Evolutionary conservation across 2,113 vertebrate genomes (phyloP).

Genomic region (Atrichornis clamosus): DNA sequence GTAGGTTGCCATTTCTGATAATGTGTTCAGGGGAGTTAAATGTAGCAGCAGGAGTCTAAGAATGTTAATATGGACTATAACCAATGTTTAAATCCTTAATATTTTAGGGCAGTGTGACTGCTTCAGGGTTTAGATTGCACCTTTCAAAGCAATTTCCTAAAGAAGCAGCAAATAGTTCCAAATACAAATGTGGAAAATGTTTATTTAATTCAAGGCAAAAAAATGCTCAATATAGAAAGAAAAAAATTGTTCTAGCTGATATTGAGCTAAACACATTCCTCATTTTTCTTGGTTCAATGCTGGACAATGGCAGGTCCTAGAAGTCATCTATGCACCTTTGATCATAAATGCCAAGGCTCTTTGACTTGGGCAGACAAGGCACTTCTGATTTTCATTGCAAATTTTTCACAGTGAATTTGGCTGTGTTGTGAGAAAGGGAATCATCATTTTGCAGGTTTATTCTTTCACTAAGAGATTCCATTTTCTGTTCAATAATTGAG

Average conservation of each 20-base stretch:
- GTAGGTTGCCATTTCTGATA: background rate
- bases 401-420: background rate
- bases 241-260: background rate
- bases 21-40: background rate
- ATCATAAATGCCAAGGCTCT: background rate
- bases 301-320: background rate
- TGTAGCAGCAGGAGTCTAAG: background rate
- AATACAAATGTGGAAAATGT: background rate
- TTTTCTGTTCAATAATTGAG: background rate
- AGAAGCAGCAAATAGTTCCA: background rate
- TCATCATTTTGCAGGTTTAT: background rate
- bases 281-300: background rate
- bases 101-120: background rate
- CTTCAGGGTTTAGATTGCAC: background rate
- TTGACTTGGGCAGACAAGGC: background rate
- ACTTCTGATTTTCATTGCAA: background rate
- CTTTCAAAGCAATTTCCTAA: background rate
- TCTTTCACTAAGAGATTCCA: background rate
- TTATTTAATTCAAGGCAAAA: background rate
- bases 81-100: background rate
- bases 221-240: background rate
- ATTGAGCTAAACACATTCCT: background rate
- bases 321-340: background rate
- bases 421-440: background rate
- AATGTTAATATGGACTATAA: background rate